A percentile compares a stretch with the other conserved stretches of the same genome.
Conservation (phyloP, 2,113 vertebrate genomes). For the Lipophrys pholis region DNA sequence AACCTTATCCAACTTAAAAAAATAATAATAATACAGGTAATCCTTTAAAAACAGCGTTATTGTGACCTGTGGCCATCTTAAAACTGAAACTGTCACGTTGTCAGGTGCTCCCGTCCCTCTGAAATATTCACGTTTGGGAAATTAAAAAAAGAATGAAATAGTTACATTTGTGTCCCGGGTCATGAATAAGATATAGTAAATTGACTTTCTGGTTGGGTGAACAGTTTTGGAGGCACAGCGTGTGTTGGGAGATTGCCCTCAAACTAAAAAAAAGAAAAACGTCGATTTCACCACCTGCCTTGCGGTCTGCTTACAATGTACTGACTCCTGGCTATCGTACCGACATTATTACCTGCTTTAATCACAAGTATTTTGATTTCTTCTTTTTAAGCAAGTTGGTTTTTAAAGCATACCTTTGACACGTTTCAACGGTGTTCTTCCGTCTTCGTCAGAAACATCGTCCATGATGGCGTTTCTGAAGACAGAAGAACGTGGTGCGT, state of each 20-base stretch:
- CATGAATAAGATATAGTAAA: slow-evolving; percentile 29
- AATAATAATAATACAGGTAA: background rate
- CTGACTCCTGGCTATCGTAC: no score
- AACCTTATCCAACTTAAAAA: background rate
- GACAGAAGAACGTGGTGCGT: no score
- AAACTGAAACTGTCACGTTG: background rate
- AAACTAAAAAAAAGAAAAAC: slow-evolving; percentile 9
- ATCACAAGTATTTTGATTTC: no score
- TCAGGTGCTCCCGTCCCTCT: slow-evolving; percentile 6
- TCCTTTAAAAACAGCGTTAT: background rate
- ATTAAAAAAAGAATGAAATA: slow-evolving; percentile 33
- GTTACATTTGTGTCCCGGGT: slow-evolving; percentile 5
- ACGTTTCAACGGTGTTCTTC: no score
- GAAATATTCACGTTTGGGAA: slow-evolving; percentile 47
- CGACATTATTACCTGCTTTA: no score
- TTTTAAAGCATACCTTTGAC: no score
- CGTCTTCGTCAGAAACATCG: no score
- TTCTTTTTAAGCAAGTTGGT: no score
- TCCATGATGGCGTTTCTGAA: no score
- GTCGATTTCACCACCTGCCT: background rate
- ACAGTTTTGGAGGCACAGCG: background rate
- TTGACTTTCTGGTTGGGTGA: slow-evolving; percentile 33
- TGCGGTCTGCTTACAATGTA: no score
- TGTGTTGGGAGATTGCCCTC: background rate
- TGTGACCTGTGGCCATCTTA: background rate